Base-by-base conservation (phyloP, 2,888 invertebrate species). In the Gerosis bhagava region DNA sequence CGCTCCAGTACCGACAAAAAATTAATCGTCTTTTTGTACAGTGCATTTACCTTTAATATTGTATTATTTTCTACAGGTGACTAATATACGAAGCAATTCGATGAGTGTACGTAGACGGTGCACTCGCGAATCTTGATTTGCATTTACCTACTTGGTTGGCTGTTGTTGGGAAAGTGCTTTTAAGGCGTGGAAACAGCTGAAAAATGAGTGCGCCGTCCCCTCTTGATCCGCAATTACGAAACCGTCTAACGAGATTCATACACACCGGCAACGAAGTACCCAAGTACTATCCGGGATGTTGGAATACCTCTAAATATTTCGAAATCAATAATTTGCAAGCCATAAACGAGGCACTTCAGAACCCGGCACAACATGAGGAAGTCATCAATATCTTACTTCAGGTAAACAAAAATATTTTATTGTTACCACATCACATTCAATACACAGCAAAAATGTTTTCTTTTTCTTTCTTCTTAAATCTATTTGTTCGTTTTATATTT, bases 281-380 rank as follows among this genome's bases (percentile, higher is more conserved):
- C 0, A 87, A 83, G 49, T 92, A 91, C 64, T 90, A 77, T 54
- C 91, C 92, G 35, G 91, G 91, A 24, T 87, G 88, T 59, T 91
- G 91, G 90, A 67, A 79, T 21, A 63, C 82, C n/a, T n/a, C n/a
- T n/a, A n/a, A n/a, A 53, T 90, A 90, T 57, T 91, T 83, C 59
- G 75, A 79, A 40, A 61, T 57, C 1, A 76, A 80, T 16, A 87
- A 87, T 54, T 62, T 91, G 45, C 60, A 66, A 32, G 86, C 74
- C 7, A 67, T 91, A 26, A 60, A 72, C 34, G 70, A 73, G 25
- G 65, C 63, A 5, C 54, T 81, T 12, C 53, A 57, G 32, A 51
- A 50, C 40, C 56, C 53, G 13, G 56, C 56, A 8, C 62, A 70
- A 40, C 70, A 74, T 62, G 40, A 67, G 52, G 80, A 82, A 63